Evolutionary conservation across 1,140 invertebrate species (phyloP), one percentile per base, ranked within the genome.

Genomic region (Meloidogyne chitwoodi): DNA sequence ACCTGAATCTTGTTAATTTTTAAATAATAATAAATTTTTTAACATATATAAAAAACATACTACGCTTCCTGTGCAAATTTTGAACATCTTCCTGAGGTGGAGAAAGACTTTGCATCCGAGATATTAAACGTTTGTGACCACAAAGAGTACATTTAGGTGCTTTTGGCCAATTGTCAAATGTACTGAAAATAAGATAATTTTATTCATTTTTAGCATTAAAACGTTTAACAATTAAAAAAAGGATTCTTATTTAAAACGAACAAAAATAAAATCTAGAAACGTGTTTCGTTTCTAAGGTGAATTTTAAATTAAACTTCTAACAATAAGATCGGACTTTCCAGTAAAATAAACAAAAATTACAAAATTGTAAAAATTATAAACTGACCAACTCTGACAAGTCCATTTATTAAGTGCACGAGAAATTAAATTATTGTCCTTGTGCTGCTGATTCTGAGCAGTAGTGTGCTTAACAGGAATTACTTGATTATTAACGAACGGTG

Each of bases 101-200:
- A 66, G 26, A 66, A 66, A 27, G 34, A 22, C 26, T 34, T 48
- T n/a, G 38, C 10, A 22, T 44, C 12, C 44, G 34, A 29, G 31
- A 22, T 70, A 44, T 19, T 22, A 22, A 65, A 38, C 66, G 56
- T 26, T 64, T 44, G 6, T 34, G 27, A 41, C 72, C 64, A 74
- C 77, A 78, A 68, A 78, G 56, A 65, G 77, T 78, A 29, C 77
- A 78, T 56, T 62, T 69, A 19, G 38, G 11, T 4, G 77, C 48
- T 34, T 68, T 78, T 10, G 77, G 77, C 77, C 77, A 78, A 71
- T 78, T 78, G 34, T 62, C 68, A 31, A 74, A 78, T 26, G 77
- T 78, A 62, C 71, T 73, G 11, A 73, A 73, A 73, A 26, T n/a
- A n/a, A n/a, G n/a, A n/a, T n/a, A n/a, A n/a, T n/a, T n/a, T n/a